Evolutionary conservation across 2,113 vertebrate species (phyloP).

Genomic region (Vicugna pacos): DNA sequence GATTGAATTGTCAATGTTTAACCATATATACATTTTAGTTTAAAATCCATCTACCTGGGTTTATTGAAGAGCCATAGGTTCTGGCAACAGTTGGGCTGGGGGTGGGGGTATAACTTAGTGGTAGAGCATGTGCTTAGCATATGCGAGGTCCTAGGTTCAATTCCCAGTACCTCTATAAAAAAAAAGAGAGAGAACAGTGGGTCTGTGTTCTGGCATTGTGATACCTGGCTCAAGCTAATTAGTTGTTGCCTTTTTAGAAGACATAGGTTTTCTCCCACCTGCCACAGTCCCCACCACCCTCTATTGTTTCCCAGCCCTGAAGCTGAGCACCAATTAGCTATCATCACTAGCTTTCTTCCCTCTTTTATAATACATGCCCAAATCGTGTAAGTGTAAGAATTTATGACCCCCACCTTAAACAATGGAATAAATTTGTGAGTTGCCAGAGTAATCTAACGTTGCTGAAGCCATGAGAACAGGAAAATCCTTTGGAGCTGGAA

Average conservation of each 20-base stretch:
- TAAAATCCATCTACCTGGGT: background rate
- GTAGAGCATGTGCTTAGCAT: too few relatives aligned
- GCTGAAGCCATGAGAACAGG: background rate
- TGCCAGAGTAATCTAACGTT: background rate
- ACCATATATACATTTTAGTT: background rate
- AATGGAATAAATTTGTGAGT: background rate
- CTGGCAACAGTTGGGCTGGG: background rate
- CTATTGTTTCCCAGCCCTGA: background rate
- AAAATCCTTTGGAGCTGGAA: conserved; percentile 10
- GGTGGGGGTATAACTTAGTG: too few relatives aligned
- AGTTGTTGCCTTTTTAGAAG: background rate
- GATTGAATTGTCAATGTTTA: background rate
- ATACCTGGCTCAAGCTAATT: background rate
- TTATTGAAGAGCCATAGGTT: background rate
- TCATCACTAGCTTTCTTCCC: background rate
- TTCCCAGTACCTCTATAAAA: too few relatives aligned
- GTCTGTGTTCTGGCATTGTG: background rate
- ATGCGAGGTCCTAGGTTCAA: too few relatives aligned
- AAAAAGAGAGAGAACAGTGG: too few relatives aligned
- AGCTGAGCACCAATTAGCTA: background rate
- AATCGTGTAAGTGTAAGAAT: background rate
- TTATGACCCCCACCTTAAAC: background rate
- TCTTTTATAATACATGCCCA: background rate
- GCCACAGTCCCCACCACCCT: background rate
- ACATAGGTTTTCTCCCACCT: background rate